These are phyloP conservation scores for Amblyornis subalaris DNA, from an alignment of 2,113 vertebrate genomes.

Conservation along the genomic window DNA sequence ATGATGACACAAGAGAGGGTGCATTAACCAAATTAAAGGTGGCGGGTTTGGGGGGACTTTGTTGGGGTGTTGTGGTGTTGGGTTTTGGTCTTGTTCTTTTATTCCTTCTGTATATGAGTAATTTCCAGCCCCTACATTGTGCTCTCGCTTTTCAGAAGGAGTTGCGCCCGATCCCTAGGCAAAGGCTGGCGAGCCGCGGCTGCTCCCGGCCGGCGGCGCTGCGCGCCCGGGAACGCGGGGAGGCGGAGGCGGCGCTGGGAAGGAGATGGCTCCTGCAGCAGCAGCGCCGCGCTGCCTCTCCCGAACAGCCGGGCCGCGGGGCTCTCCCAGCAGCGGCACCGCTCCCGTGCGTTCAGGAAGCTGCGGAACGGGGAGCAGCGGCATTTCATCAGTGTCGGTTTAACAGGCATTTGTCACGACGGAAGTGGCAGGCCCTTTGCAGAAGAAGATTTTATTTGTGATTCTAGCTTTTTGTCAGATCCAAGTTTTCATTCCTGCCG, in stretches of 20 bases:
- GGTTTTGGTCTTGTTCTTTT: too few species aligned
- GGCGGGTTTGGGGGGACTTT: accelerated
- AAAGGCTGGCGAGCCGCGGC: accelerated
- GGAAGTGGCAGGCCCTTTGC: neutral
- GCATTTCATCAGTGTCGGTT: accelerated
- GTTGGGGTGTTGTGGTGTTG: too few species aligned
- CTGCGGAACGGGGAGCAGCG: neutral
- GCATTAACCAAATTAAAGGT: neutral
- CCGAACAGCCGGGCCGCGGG: accelerated
- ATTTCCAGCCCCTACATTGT: neutral
- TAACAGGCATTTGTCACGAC: neutral
- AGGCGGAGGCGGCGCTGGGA: accelerated
- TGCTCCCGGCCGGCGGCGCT: neutral
- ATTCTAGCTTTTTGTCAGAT: neutral
- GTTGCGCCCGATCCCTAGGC: accelerated
- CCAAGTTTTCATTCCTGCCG: neutral
- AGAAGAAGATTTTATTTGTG: neutral
- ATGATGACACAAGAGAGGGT: too few species aligned
- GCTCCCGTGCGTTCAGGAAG: accelerated
- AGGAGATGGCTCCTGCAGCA: accelerated
- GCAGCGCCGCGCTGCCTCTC: accelerated
- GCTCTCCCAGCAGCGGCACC: accelerated
- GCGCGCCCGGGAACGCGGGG: neutral
- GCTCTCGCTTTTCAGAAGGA: too few species aligned
- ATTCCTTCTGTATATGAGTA: neutral